phyloP scores from a whole-genome alignment of 2,113 vertebrate species.

The Microtus pennsylvanicus region DNA sequence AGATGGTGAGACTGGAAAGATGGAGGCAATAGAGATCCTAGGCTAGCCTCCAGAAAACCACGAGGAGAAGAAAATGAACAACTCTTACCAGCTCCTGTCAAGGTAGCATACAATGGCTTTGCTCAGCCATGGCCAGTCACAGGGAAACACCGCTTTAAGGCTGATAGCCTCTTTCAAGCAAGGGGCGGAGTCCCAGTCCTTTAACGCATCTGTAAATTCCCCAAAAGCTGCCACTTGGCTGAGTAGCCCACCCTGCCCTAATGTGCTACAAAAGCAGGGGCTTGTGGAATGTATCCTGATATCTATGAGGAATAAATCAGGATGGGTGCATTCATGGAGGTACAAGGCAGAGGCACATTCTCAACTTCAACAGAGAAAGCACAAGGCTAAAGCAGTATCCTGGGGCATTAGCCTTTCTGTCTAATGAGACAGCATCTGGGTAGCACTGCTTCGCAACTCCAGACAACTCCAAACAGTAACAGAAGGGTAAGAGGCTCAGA shows the following conservation, averaged over 20 bases:
- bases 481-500: slow-evolving; percentile 37
- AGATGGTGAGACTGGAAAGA: slow-evolving; percentile 7
- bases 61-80: slow-evolving; percentile 20
- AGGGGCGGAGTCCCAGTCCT: not conserved
- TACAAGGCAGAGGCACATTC: not conserved
- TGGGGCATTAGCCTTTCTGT: slow-evolving; percentile 41
- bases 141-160: not conserved
- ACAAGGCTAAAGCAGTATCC: not conserved
- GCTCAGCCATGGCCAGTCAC: not conserved
- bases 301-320: not conserved
- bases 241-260: not conserved
- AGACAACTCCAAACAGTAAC: not conserved
- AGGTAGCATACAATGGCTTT: not conserved
- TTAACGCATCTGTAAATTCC: not conserved
- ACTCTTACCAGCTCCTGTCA: not conserved
- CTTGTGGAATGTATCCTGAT: not conserved
- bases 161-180: not conserved
- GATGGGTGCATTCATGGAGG: not conserved
- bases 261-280: not conserved
- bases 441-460: not conserved
- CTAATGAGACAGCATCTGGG: not conserved
- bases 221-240: not conserved
- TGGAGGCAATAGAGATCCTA: not conserved
- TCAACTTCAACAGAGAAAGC: not conserved
- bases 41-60: slow-evolving; percentile 3